These are phyloP conservation scores for Gortyna flavago DNA, from an alignment of 2,888 invertebrate genomes.

Conservation along the genomic window DNA sequence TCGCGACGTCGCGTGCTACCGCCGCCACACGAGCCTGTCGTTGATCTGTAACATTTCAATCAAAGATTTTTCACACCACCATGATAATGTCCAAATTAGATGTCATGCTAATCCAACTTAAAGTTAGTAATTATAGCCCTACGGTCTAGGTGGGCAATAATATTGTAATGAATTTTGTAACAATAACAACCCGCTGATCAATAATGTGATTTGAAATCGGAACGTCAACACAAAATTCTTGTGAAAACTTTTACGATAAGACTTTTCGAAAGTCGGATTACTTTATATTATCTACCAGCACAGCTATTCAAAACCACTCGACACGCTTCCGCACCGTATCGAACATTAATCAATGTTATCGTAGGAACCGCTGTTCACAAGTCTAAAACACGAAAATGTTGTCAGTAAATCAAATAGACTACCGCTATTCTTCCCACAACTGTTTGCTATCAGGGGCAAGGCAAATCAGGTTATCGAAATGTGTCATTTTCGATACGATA, in stretches of 20 bases:
- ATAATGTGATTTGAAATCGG: background rate
- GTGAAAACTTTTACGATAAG: background rate
- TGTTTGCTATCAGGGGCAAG: too few relatives aligned
- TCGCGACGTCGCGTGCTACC: conserved; percentile 95
- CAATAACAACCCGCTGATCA: background rate
- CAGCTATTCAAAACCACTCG: too few relatives aligned
- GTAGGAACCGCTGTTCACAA: too few relatives aligned
- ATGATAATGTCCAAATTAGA: background rate
- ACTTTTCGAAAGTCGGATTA: background rate
- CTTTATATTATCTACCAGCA: background rate
- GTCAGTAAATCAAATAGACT: too few relatives aligned
- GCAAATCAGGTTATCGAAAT: too few relatives aligned
- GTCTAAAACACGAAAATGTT: too few relatives aligned
- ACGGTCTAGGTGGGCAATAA: background rate
- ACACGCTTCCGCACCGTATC: too few relatives aligned
- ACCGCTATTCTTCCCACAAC: too few relatives aligned
- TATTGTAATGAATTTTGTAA: background rate
- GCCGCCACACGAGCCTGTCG: conserved; percentile 80
- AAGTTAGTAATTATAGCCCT: background rate
- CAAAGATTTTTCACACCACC: background rate
- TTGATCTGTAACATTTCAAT: conserved; percentile 68
- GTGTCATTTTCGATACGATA: too few relatives aligned
- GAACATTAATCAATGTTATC: too few relatives aligned
- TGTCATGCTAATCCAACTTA: background rate
- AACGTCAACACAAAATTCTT: background rate